phyloP scores from a whole-genome alignment of 1,140 invertebrate species.

The Calycopis cecrops region DNA sequence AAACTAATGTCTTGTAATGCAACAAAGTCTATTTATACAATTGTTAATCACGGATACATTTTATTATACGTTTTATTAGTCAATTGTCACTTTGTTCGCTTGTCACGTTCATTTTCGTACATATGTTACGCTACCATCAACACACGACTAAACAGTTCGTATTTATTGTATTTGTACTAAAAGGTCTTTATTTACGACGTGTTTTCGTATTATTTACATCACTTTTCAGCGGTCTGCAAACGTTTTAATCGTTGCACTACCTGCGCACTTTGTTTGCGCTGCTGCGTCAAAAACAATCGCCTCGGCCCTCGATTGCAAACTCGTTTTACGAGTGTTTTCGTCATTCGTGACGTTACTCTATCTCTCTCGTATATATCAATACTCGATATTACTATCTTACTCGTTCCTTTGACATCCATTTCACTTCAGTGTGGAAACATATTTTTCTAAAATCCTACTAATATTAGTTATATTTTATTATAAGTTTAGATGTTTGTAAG shows the following conservation, averaged over 20 bases:
- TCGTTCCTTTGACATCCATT: neutral
- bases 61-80: slow-evolving; percentile 36
- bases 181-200: slow-evolving; percentile 57
- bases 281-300: slow-evolving; percentile 67
- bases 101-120: slow-evolving; percentile 47
- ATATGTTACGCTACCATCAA: slow-evolving; percentile 44
- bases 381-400: neutral
- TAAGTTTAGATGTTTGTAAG: too few relatives aligned
- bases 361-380: slow-evolving; percentile 30
- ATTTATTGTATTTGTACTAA: slow-evolving; percentile 39
- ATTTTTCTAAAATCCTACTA: neutral
- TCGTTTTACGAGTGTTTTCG: slow-evolving; percentile 35
- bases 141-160: slow-evolving; percentile 40
- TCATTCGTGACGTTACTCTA: slow-evolving; percentile 33
- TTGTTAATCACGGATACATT: slow-evolving; percentile 57
- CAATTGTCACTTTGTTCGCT: slow-evolving; percentile 65
- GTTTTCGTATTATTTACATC: slow-evolving; percentile 69
- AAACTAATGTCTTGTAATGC: slow-evolving; percentile 45
- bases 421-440: neutral
- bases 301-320: slow-evolving; percentile 32
- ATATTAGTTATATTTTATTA: too few relatives aligned
- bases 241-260: slow-evolving; percentile 67
- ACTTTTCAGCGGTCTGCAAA: slow-evolving; percentile 64
- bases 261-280: slow-evolving; percentile 67
- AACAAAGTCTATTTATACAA: slow-evolving; percentile 39